Conservation (phyloP, 2,888 invertebrate genomes). For the Eilema depressum region DNA sequence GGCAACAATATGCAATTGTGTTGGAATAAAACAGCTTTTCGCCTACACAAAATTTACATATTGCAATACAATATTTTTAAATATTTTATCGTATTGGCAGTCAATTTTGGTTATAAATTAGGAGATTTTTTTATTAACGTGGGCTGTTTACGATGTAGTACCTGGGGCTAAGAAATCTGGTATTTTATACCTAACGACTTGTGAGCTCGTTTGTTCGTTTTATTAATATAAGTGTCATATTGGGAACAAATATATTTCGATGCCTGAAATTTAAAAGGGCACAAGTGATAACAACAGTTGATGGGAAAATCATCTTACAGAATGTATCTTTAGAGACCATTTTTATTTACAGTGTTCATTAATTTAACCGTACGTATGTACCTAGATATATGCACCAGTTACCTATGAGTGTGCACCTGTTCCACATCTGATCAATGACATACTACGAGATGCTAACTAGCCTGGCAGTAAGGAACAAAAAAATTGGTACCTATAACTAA, state of each 20-base stretch:
- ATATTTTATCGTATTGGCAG: slow-evolving; percentile 32
- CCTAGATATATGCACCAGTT: too few species aligned
- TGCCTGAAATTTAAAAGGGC: neutral
- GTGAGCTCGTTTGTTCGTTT: neutral
- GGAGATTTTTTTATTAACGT: slow-evolving; percentile 33
- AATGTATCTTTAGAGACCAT: neutral
- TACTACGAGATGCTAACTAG: too few species aligned
- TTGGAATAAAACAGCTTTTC: neutral
- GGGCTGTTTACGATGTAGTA: slow-evolving; percentile 36
- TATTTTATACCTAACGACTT: slow-evolving; percentile 18
- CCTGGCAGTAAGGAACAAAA: too few species aligned
- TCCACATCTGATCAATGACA: too few species aligned
- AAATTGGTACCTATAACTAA: too few species aligned
- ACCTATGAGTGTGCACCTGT: neutral
- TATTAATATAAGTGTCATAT: neutral
- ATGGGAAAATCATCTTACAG: neutral
- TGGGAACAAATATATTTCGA: neutral
- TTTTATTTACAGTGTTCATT: neutral
- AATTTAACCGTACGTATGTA: too few species aligned
- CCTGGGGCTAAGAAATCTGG: slow-evolving; percentile 38
- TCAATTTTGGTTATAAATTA: slow-evolving; percentile 42
- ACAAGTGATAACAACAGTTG: neutral
- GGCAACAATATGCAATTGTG: neutral
- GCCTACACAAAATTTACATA: slow-evolving; percentile 16
- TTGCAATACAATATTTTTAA: slow-evolving; percentile 28